Evolutionary conservation across 2,888 invertebrate species (phyloP), one percentile per base, ranked within the genome.

Genomic region (Amphipyra berbera): DNA sequence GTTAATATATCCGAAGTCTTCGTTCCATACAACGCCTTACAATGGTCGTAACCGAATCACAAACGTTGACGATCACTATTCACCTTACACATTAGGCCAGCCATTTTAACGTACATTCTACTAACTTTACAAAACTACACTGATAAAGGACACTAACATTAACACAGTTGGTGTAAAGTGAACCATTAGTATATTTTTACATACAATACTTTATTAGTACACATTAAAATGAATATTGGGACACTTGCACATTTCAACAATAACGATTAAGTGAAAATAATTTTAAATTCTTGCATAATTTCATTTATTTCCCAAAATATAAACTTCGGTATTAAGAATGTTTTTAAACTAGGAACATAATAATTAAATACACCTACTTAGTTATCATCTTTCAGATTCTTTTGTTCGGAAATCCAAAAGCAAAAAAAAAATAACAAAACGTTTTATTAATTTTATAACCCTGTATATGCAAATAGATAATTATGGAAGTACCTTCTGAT

Each of bases 1-100:
- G 44, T 55, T 57, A 57, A 60, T 52, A 42, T 55, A 48, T 48
- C 37, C 49, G 10, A 50, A 72, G 74, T 72, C 72, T 72, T 72
- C 55, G 10, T 63, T 47, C 60, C 46, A 73, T 21, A 38, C 50
- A 52, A 49, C 52, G 8, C 21, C 49, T 13, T 35, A 42, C 10
- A 30, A 61, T 35, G 6, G 15, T 54, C 50, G 40, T 37, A 21
- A 48, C 41, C 30, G 57, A 41, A 53, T 58, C 30, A 42, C 21
- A 35, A 45, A 60, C 15, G 13, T 50, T 49, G 37, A 42, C n/a
- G 1, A 44, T 44, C 13, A n/a, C n/a, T 44, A 46, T 33, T 13
- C 15, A 45, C 38, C 13, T 21, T 38, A 53, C 42, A 55, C 12
- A 45, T 45, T 45, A 68, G 47, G 52, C 48, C 48, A 48, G 44